phyloP scores from a whole-genome alignment of 2,797 vertebrate species.

The Leptatherina wallacei region DNA sequence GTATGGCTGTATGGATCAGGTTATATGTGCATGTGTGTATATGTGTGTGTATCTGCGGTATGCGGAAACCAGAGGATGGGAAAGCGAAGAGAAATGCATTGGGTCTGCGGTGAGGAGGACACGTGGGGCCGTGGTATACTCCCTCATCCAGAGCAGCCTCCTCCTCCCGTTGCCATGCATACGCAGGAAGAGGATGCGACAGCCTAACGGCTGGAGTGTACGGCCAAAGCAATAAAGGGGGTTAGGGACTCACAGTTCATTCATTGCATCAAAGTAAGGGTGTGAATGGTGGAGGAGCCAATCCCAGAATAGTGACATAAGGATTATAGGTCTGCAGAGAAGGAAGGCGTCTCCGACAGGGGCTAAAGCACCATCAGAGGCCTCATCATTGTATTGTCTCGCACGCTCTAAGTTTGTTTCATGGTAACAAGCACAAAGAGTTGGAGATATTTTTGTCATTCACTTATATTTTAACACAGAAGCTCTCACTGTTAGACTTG shows the following conservation, averaged over 20 bases:
- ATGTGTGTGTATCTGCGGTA: constrained; percentile 60
- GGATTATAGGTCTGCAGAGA: constrained; percentile 19
- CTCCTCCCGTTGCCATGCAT: constrained; percentile 80
- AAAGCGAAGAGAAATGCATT: constrained; percentile 53
- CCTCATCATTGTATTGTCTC: background rate
- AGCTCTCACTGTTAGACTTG: background rate
- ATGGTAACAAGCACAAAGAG: constrained; percentile 16
- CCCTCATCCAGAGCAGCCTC: constrained; percentile 70
- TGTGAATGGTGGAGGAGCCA: background rate
- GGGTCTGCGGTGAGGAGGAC: constrained; percentile 71
- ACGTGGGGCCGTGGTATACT: constrained; percentile 77
- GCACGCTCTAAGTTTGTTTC: constrained; percentile 16
- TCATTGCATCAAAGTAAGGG: background rate
- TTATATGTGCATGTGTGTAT: constrained; percentile 18
- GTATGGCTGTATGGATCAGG: constrained; percentile 35
- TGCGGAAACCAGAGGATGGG: constrained; percentile 69
- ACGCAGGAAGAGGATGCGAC: constrained; percentile 63
- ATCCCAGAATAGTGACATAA: background rate
- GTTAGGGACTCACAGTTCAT: background rate
- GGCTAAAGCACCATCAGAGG: constrained; percentile 7
- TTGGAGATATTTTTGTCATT: background rate
- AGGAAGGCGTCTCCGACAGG: constrained; percentile 27
- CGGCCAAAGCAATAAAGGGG: background rate
- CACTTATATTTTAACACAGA: background rate
- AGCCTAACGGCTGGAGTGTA: constrained; percentile 25